Conservation (phyloP, 2,113 vertebrate genomes). For the Nicator chloris region DNA sequence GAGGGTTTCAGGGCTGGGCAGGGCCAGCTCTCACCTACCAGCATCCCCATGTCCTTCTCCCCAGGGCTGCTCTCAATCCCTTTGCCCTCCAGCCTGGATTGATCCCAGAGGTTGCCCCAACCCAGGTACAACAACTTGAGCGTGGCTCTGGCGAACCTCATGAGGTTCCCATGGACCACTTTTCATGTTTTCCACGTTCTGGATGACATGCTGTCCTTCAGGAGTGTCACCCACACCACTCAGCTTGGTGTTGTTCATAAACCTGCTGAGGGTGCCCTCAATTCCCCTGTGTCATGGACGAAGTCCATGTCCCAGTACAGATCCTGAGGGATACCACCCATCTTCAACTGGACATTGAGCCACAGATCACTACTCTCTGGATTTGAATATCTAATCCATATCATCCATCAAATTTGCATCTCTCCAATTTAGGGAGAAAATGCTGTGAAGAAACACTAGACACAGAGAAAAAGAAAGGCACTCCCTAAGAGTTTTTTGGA, state of each 20-base stretch:
- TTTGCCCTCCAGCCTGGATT: not conserved
- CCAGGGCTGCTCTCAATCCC: not conserved
- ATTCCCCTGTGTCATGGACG: not conserved
- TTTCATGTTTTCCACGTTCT: not conserved
- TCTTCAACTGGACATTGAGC: not conserved
- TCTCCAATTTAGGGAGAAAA: not conserved
- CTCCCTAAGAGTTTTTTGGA: not conserved
- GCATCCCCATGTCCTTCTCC: not conserved
- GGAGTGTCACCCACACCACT: not conserved
- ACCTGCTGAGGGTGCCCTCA: not conserved
- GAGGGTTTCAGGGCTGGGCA: accelerated
- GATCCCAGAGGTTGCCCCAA: accelerated
- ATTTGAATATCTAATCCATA: not conserved
- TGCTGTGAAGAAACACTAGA: not conserved
- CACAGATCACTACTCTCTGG: not conserved
- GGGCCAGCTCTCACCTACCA: not conserved
- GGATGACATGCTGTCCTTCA: not conserved
- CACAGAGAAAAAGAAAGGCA: not conserved
- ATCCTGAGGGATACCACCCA: not conserved
- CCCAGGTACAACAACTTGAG: not conserved
- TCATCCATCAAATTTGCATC: not conserved
- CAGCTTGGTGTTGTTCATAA: not conserved
- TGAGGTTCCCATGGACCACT: not conserved
- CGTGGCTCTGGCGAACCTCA: not conserved
- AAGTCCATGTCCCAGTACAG: not conserved